Base-by-base conservation (phyloP, 2,888 invertebrate species). In the Drosophila flavopinicola region DNA sequence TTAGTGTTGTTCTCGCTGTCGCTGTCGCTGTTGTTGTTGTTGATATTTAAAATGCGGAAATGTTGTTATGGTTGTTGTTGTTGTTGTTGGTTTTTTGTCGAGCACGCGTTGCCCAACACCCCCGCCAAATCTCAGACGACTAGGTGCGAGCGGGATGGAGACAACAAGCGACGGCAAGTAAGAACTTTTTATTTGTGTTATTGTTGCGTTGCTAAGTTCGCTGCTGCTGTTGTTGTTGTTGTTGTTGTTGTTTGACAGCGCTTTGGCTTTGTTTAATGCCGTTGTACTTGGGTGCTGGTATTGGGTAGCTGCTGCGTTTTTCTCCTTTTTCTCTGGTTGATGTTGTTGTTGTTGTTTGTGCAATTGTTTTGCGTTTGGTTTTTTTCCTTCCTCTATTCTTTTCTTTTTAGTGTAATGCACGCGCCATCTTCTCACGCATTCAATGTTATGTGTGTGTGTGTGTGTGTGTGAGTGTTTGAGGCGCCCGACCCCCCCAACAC, bases 1-100 rank as follows among this genome's bases (percentile, higher is more conserved):
- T 20, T 20, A 4, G 2, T 54, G 44, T 57, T 66, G 48, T 37
- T 59, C 37, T 45, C 23, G 44, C 20, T 52, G 17, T n/a, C 37
- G n/a, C 41, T 49, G n/a, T 57, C 42, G 37, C 39, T 56, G 15
- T 45, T 49, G 10, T 53, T 47, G 37, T 39, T 56, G 15, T 49
- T 67, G 52, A 38, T 68, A 38, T 65, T 52, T 37, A 37, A 75
- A 71, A 75, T 44, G 52, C 65, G 65, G 68, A 72, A 67, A 60
- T 64, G 29, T 48, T 51, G 24, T 39, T 52, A 35, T 37, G 51
- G 24, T 32, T 65, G 45, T 64, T 59, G 56, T 39, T 63, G 13
- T 48, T 42, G 29, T 20, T 42, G 11, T 15, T 59, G 15, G 17
- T 13, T 32, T 37, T 41, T 54, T 33, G 44, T 41, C n/a, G n/a